Percentiles rank a stretch among this genome's conserved stretches.
These are phyloP conservation scores for Drosophila maculinotata DNA, from an alignment of 2,888 invertebrate genomes.

Conservation along the genomic window DNA sequence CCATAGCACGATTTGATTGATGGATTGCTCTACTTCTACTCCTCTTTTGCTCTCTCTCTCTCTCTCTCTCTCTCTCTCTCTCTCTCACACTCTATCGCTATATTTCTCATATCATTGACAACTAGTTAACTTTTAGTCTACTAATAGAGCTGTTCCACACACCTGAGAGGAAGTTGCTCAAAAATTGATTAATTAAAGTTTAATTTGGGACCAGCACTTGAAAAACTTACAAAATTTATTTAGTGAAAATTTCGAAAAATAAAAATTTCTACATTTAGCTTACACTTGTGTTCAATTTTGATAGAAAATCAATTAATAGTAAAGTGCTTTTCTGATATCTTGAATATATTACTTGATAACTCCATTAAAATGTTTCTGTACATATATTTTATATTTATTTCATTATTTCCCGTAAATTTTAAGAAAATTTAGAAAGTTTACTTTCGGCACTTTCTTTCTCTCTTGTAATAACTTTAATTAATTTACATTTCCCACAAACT, in stretches of 20 bases:
- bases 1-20: conserved; percentile 70
- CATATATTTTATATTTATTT: too few relatives aligned
- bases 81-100: conserved; percentile 1
- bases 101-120: conserved; percentile 70
- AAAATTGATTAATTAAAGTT: conserved; percentile 21
- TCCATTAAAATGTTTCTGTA: too few relatives aligned
- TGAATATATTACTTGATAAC: too few relatives aligned
- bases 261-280: too few relatives aligned
- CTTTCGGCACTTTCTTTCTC: background rate
- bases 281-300: too few relatives aligned
- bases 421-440: too few relatives aligned
- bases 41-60: background rate
- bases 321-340: too few relatives aligned
- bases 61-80: background rate
- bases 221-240: background rate
- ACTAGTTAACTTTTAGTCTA: conserved; percentile 46
- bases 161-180: conserved; percentile 8
- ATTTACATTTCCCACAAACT: too few relatives aligned
- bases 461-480: background rate
- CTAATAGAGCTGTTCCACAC: conserved; percentile 49
- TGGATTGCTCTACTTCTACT: conserved; percentile 50
- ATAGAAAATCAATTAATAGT: too few relatives aligned
- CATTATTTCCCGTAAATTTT: too few relatives aligned
- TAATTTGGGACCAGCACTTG: background rate
- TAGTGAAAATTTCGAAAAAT: too few relatives aligned